Conservation (phyloP, 2,113 vertebrate genomes). For the Paramisgurnus dabryanus region DNA sequence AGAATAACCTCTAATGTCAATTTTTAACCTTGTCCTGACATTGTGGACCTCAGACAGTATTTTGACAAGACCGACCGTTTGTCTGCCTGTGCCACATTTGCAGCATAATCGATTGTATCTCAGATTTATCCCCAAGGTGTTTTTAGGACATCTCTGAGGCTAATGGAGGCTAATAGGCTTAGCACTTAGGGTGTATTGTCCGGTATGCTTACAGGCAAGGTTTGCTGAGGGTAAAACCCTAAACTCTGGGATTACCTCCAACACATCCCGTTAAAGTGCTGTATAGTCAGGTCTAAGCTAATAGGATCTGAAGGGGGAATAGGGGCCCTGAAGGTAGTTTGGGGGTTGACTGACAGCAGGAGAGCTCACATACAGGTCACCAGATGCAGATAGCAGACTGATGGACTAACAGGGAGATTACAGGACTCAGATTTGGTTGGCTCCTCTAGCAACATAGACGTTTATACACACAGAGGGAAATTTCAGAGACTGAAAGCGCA, state of each 20-base stretch:
- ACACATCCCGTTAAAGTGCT: slow-evolving; percentile 97
- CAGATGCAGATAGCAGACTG: slow-evolving; percentile 73
- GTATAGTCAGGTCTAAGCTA: slow-evolving; percentile 92
- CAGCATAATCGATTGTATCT: slow-evolving; percentile 71
- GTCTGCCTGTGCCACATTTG: slow-evolving; percentile 61
- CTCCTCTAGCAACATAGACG: slow-evolving; percentile 66
- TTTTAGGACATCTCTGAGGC: slow-evolving; percentile 78
- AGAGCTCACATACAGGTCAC: slow-evolving; percentile 61
- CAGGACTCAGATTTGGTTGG: slow-evolving; percentile 69
- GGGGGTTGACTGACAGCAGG: slow-evolving; percentile 58
- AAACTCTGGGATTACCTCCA: slow-evolving; percentile 90
- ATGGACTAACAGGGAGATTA: slow-evolving; percentile 74
- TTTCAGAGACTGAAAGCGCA: slow-evolving; percentile 46
- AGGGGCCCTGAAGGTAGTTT: slow-evolving; percentile 52
- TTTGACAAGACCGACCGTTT: neutral
- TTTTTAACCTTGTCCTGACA: neutral
- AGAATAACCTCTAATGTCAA: neutral
- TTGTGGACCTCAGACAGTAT: neutral
- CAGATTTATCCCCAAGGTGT: slow-evolving; percentile 78
- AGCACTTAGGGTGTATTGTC: slow-evolving; percentile 86
- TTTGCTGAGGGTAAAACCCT: slow-evolving; percentile 97
- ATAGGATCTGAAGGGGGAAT: slow-evolving; percentile 84
- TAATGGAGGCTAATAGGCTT: slow-evolving; percentile 93
- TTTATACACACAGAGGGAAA: slow-evolving; percentile 57
- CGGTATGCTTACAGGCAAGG: slow-evolving; percentile 90